Base-by-base conservation (phyloP, 2,888 invertebrate genomes). In the Drosophila gaucha region DNA sequence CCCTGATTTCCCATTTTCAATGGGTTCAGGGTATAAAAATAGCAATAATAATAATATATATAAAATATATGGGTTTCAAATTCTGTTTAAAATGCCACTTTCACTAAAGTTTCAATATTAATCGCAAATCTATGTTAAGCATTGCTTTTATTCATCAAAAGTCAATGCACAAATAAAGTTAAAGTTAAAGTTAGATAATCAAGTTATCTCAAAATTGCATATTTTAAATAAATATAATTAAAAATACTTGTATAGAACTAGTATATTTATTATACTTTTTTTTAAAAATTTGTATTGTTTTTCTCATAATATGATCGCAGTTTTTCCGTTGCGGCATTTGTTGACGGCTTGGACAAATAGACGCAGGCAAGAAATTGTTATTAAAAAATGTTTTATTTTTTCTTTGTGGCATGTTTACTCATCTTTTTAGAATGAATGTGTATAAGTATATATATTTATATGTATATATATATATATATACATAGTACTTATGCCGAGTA, bases 331-430 rank as follows among this genome's bases (percentile, higher is more conserved):
- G 24, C 41, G 18, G 12, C 50, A 14, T 26, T 74, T 69, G 44
- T 55, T 52, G 63, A 63, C 52, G 46, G 31, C 28, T 60, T 26
- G 24, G 38, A 39, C 60, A 66, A 71, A 62, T 51, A 57, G 43
- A 51, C 41, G 47, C 36, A 33, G 24, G 12, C 50, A 12, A 43
- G 35, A 68, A 67, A 54, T 51, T 14, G 28, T 22, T 44, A 16
- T 28, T 28, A 14, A n/a, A 36, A 47, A 54, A 24, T 69, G 16
- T 6, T 39, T 31, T 57, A 55, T 20, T 22, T 39, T 39, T 8
- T n/a, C 18, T 10, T 5, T 44, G 18, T 9, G 56, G 49, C 74
- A 54, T 63, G 50, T 51, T 63, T 43, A 55, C 50, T 69, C 62
- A 67, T 43, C 41, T 47, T 6, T n/a, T n/a, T n/a, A n/a, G n/a